Percentiles rank a stretch among this genome's conserved stretches.
Evolutionary conservation across 2,888 invertebrate species (phyloP).

Genomic region (Drosophila rubida): DNA sequence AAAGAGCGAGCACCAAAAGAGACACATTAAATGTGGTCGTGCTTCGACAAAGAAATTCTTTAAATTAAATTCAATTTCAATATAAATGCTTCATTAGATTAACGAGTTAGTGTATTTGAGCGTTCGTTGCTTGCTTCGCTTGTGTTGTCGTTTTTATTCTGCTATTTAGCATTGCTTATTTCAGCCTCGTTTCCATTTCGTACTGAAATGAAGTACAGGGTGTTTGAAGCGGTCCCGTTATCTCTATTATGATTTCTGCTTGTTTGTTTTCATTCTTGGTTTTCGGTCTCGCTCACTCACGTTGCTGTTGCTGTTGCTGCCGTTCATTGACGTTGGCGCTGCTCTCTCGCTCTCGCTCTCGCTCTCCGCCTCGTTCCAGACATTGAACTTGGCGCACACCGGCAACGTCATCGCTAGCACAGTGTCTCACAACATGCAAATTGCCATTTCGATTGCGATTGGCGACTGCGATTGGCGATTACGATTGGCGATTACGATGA

Average conservation of each 20-base stretch:
- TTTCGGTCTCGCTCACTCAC: conserved; percentile 10
- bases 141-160: background rate
- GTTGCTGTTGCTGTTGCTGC: background rate
- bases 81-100: too few species aligned
- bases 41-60: background rate
- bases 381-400: conserved; percentile 67
- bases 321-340: conserved; percentile 13
- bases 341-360: conserved; percentile 21
- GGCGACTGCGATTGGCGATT: background rate
- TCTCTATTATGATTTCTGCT: conserved; percentile 42
- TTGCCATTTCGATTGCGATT: background rate
- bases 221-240: conserved; percentile 46
- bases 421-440: conserved; percentile 54
- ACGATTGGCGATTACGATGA: conserved; percentile 12
- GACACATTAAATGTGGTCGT: background rate
- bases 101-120: conserved; percentile 1
- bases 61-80: background rate
- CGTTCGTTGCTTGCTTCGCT: background rate
- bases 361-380: conserved; percentile 44
- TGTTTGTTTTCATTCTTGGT: conserved; percentile 42
- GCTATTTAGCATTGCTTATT: conserved; percentile 17
- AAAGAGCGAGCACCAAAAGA: background rate
- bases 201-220: conserved; percentile 25
- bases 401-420: conserved; percentile 54
- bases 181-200: conserved; percentile 39